Evolutionary conservation across 2,113 vertebrate genomes (phyloP).

Genomic region (Burhinus oedicnemus): DNA sequence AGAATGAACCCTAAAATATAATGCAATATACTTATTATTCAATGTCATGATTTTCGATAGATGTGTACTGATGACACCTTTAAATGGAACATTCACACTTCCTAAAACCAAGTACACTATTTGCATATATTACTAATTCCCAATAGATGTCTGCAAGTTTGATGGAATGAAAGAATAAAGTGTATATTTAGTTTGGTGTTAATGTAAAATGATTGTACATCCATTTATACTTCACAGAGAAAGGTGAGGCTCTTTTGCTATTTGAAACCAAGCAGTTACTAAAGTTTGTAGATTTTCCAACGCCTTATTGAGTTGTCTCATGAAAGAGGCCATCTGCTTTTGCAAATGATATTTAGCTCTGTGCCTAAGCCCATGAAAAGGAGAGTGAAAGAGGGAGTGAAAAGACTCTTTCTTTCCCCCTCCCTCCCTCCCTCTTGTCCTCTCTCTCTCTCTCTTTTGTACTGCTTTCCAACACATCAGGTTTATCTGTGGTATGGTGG

Average conservation of each 20-base stretch:
- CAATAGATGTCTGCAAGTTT: background rate
- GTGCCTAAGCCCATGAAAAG: background rate
- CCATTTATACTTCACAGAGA: background rate
- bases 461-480: background rate
- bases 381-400: background rate
- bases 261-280: background rate
- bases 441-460: background rate
- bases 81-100: background rate
- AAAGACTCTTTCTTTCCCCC: background rate
- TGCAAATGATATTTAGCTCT: background rate
- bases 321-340: background rate
- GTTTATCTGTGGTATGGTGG: background rate
- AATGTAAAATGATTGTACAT: background rate
- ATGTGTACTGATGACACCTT: background rate
- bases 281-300: background rate
- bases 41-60: background rate
- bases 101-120: background rate
- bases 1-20: background rate
- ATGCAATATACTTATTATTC: background rate
- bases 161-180: background rate
- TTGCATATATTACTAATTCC: background rate
- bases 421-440: background rate
- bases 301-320: background rate
- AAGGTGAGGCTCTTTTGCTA: background rate
- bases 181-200: background rate